Evolutionary conservation across 64 coral and sea anemone species (phyloP), one percentile per base, ranked within the genome.

Genomic region (Cladopsammia gracilis): DNA sequence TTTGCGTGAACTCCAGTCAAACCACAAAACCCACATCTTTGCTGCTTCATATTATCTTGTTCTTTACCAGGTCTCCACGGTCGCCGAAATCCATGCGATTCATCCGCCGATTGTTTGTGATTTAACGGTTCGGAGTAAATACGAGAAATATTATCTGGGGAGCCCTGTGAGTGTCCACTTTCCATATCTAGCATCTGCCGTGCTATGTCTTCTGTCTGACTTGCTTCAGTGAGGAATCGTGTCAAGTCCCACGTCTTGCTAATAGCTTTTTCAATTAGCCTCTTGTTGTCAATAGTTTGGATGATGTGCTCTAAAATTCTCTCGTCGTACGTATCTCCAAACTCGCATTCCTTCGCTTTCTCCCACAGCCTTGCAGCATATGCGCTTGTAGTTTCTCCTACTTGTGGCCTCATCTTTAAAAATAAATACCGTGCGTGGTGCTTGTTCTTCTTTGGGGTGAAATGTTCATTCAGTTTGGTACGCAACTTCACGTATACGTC

Each of bases 281-380:
- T 34, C 34, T 34, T 34, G 34, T 34, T 34, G 34, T 34, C 34
- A 34, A 34, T 34, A 2, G 34, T 34, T 34, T 34, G 34, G 34
- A 34, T 34, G 34, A 34, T 34, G 34, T 34, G 34, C 34, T 34
- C 34, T 34, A 34, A 34, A 34, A 34, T 34, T 34, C 34, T 34
- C 34, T 34, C 34, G 0, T 34, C 34, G 34, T 34, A 34, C 7
- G 78, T 69, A 20, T 44, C 78, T 82, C 78, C 89, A 84, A 91
- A 91, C 25, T 91, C 76, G 11, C 89, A 83, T 49, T 91, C 78
- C 46, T 91, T 65, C 16, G 66, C 89, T 72, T 91, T 91, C 65
- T 91, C 78, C 44, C 89, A 2, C 15, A 91, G 24, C 60, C 89
- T 65, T 20, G 77, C 78, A 6, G 78, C 76, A 47, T 91, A 91